phyloP scores from a whole-genome alignment of 2,888 invertebrate genomes.

The Himalopsyche anomala region DNA sequence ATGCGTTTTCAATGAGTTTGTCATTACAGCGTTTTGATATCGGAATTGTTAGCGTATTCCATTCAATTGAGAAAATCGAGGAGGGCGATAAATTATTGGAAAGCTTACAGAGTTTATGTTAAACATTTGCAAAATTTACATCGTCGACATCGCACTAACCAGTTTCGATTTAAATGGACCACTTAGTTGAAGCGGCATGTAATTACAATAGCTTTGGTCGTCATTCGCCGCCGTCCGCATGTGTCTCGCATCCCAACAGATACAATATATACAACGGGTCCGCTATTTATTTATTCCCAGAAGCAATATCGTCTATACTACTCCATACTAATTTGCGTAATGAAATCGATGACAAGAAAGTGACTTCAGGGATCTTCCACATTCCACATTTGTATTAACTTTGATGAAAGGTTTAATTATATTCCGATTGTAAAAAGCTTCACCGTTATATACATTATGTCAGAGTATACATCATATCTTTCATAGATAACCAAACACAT shows the following conservation, averaged over 20 bases:
- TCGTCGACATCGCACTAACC: conserved; percentile 44
- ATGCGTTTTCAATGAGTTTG: too few relatives aligned
- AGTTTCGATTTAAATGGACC: conserved; percentile 48
- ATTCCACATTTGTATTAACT: too few relatives aligned
- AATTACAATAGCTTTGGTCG: conserved; percentile 52
- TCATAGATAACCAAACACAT: too few relatives aligned
- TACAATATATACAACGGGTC: conserved; percentile 44
- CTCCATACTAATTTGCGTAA: conserved; percentile 55
- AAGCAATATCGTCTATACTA: conserved; percentile 52
- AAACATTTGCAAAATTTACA: conserved; percentile 29
- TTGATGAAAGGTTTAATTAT: too few relatives aligned
- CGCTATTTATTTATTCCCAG: conserved; percentile 56
- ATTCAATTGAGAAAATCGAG: neutral
- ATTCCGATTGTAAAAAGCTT: too few relatives aligned
- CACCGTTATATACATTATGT: too few relatives aligned
- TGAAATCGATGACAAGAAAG: conserved; percentile 54
- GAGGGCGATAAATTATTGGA: neutral
- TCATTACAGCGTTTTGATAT: too few relatives aligned
- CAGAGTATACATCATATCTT: too few relatives aligned
- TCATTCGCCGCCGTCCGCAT: conserved; percentile 49
- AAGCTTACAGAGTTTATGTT: conserved; percentile 7
- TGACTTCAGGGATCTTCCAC: neutral
- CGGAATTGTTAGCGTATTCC: neutral
- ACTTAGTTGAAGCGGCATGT: conserved; percentile 48
- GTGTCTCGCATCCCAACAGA: conserved; percentile 48